Evolutionary conservation across 2,797 vertebrate genomes (phyloP), one percentile per base, ranked within the genome.

Genomic region (Poecilia picta): DNA sequence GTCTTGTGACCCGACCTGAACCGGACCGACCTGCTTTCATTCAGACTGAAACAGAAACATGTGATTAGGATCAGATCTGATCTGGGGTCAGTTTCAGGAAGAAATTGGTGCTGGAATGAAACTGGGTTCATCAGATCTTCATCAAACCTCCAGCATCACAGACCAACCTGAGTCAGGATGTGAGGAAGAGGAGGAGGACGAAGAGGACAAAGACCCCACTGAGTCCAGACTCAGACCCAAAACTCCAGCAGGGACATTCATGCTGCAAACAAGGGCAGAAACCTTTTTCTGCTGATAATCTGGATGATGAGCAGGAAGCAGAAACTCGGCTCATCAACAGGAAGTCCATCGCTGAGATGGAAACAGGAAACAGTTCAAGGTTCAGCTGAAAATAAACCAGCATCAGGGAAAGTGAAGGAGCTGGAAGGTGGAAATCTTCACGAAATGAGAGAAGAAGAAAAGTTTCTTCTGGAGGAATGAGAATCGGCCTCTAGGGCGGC

Each of bases 1-100:
- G 78, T 70, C 77, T 83, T 85, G 84, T 78, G 74, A 68, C 86
- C 88, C 51, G 39, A 47, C 57, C 20, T 53, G 45, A 59, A 33
- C 77, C 71, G 20, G 36, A 45, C 72, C 81, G 57, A 20, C 62
- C 4, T 46, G 4, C 75, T 77, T 76, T 41, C 72, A 64, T 43
- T n/a, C 66, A 85, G 41, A 31, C 75, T 43, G 77, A 66, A 43
- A 31, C 25, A 72, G 13, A 46, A 45, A 72, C 41, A 0, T 16
- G 3, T 28, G 25, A 71, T 45, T 8, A 71, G 2, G 2, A 36
- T 39, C 6, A n/a, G 31, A 36, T 20, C 59, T 36, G 28, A 64
- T 64, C 59, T 8, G 59, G 0, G 4, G 10, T 66, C 18, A 31
- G 51, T 20, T 49, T 6, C 53, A 55, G 23, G 2, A 55, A 10